phyloP scores from a whole-genome alignment of 2,888 invertebrate genomes.

The Globia sparganii region DNA sequence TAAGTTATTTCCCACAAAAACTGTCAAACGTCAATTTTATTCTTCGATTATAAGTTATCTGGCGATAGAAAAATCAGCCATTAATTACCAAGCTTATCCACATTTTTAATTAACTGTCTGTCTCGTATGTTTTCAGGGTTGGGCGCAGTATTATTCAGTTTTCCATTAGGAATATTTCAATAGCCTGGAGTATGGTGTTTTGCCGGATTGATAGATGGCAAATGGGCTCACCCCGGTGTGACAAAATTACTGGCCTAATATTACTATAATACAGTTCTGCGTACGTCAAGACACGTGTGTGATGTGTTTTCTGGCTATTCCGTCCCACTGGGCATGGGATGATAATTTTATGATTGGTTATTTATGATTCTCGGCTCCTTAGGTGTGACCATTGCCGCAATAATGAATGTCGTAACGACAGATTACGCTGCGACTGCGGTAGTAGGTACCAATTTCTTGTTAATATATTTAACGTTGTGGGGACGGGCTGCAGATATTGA shows the following conservation, averaged over 20 bases:
- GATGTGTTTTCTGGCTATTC: not conserved
- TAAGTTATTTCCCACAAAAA: too few species aligned
- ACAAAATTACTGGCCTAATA: not conserved
- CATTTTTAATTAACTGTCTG: not conserved
- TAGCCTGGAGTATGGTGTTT: not conserved
- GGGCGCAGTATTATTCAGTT: not conserved
- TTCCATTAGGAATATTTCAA: not conserved
- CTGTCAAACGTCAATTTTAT: too few species aligned
- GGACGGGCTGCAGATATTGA: too few species aligned
- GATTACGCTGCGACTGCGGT: constrained; percentile 6
- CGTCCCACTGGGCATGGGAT: not conserved
- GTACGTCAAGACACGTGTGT: not conserved
- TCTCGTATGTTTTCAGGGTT: not conserved
- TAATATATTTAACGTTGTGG: constrained; percentile 53
- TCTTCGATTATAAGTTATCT: too few species aligned
- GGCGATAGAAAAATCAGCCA: too few species aligned
- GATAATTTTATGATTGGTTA: not conserved
- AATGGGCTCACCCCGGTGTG: not conserved
- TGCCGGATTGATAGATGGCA: not conserved
- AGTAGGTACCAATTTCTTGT: constrained; percentile 50
- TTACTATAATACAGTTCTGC: not conserved
- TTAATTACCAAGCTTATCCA: not conserved
- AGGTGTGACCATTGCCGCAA: not conserved
- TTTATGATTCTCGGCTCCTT: not conserved
- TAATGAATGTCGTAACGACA: constrained; percentile 35